These are phyloP conservation scores for Nemotelus nigrinus DNA, from an alignment of 2,888 invertebrate species.

Conservation along the genomic window DNA sequence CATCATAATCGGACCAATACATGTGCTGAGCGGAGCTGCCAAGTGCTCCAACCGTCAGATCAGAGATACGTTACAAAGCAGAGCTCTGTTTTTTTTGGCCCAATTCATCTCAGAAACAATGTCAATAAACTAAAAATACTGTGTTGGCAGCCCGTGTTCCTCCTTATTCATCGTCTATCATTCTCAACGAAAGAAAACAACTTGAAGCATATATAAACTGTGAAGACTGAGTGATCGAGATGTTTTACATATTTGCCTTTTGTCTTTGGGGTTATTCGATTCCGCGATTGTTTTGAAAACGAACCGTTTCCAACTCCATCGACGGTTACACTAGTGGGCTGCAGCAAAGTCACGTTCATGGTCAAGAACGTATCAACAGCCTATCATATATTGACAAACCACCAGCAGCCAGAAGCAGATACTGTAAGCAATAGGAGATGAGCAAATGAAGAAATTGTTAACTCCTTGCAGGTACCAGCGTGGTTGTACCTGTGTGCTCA, in stretches of 20 bases:
- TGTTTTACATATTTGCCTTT: conserved; percentile 47
- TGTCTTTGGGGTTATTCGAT: conserved; percentile 29
- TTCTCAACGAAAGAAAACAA: conserved; percentile 20
- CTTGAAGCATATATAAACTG: conserved; percentile 25
- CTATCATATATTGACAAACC: background rate
- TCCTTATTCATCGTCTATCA: background rate
- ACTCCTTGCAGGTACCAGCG: conserved; percentile 15
- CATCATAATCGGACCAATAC: conserved; percentile 35
- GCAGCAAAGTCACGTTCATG: too few species aligned
- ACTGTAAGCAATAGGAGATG: conserved; percentile 14
- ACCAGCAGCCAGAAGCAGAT: conserved; percentile 17
- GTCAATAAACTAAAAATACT: background rate
- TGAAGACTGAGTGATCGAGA: conserved; percentile 38
- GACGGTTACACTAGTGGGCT: background rate
- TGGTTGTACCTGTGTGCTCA: background rate
- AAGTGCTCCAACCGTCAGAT: too few species aligned
- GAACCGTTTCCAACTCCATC: too few species aligned
- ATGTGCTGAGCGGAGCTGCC: background rate
- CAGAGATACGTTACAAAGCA: too few species aligned
- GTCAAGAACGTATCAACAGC: background rate
- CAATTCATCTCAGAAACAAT: background rate
- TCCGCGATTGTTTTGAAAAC: background rate
- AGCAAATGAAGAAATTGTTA: conserved; percentile 42
- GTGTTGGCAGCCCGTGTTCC: too few species aligned
- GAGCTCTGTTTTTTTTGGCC: too few species aligned